Evolutionary conservation across 2,888 invertebrate species (phyloP), one percentile per base, ranked within the genome.

Genomic region (Noctua comes): DNA sequence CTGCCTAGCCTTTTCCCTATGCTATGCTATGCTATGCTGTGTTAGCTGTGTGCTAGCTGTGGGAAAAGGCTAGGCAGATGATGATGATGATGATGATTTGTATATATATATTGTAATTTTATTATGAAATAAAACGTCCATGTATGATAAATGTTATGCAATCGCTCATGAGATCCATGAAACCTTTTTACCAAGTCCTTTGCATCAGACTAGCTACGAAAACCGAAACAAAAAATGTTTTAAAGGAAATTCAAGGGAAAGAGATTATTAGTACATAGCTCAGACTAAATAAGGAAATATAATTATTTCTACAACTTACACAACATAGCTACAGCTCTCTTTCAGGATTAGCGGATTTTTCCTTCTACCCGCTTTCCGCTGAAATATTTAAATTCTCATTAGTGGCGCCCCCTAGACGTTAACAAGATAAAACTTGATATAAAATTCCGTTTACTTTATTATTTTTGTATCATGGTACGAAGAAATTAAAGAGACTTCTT

Each of bases 301-400:
- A 83, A 89, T 86, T 83, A 88, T 84, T 84, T 83, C 77, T 71
- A 64, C 70, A 68, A 82, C 77, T 81, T 68, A 71, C 74, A 76
- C 76, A 70, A 79, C 80, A 64, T 59, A 71, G 69, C 83, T 75
- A 83, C 80, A 81, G 78, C 77, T 80, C 79, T 84, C 84, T 80
- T 82, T 79, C 70, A 77, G 86, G 86, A 89, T 91, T 87, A 88
- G 81, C 81, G 84, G 80, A 87, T 88, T 89, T 89, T 90, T 90
- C 86, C 85, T 81, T 75, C 76, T 76, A 69, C 77, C 64, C 77
- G 83, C 82, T 31, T 78, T 79, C 68, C 73, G 86, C 85, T 91
- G 82, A 89, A 93, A 92, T 92, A 93, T 93, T 93, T 90, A 93
- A 91, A 91, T 91, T 90, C 93, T 93, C 91, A 93, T 93, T 93